These are phyloP conservation scores for Colostygia pectinataria DNA, from an alignment of 2,888 invertebrate genomes.

Conservation along the genomic window DNA sequence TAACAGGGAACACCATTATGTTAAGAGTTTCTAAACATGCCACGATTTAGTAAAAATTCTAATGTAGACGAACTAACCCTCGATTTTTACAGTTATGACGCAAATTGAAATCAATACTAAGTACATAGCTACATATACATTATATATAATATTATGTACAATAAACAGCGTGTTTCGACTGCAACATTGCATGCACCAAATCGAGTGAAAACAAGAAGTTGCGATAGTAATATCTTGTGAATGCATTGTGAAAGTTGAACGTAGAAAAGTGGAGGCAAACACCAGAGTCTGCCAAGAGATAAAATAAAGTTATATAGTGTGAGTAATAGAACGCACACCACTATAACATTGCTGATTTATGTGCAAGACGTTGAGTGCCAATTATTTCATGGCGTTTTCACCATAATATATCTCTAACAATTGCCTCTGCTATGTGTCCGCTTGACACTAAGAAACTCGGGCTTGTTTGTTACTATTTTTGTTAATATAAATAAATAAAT, in stretches of 20 bases:
- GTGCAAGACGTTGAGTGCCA: slow-evolving; percentile 41
- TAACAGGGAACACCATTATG: no score
- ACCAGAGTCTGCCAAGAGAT: slow-evolving; percentile 35
- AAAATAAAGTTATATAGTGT: slow-evolving; percentile 38
- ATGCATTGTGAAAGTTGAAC: slow-evolving; percentile 33
- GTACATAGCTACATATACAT: no score
- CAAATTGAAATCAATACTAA: not conserved
- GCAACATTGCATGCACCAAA: slow-evolving; percentile 23
- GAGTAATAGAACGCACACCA: slow-evolving; percentile 42
- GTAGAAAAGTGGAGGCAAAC: slow-evolving; percentile 33
- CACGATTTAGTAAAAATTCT: no score
- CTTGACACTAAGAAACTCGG: no score
- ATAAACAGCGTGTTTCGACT: not conserved
- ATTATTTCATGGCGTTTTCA: slow-evolving; percentile 36
- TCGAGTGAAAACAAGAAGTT: slow-evolving; percentile 26
- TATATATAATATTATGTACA: no score
- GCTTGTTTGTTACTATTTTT: no score
- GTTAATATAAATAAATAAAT: no score
- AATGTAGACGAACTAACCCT: no score
- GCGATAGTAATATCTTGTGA: slow-evolving; percentile 29
- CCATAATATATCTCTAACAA: not conserved
- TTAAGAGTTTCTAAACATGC: no score
- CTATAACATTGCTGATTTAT: slow-evolving; percentile 46
- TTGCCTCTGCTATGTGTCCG: no score
- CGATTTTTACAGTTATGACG: no score